Evolutionary conservation across 35 echinoderm and acorn worm species (phyloP).

Genomic region (Heliocidaris tuberculata): DNA sequence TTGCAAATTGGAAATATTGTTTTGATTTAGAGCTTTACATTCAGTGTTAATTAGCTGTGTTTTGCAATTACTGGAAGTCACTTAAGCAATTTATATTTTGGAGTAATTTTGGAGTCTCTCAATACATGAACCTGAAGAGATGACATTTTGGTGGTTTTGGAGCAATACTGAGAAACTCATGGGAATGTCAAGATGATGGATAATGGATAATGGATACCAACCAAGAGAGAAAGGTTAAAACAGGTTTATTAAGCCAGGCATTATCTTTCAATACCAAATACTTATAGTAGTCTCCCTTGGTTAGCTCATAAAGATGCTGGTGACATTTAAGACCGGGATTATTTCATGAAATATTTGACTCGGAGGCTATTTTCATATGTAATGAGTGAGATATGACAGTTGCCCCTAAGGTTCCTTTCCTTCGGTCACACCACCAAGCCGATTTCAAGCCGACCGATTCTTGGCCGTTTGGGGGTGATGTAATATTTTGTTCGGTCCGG

Average conservation of each 20-base stretch:
- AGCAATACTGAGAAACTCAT: not conserved
- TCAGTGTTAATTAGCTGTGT: too few relatives aligned
- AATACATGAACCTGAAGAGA: not conserved
- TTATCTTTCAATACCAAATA: not conserved
- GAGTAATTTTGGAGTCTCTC: too few relatives aligned
- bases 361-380: not conserved
- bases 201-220: not conserved
- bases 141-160: not conserved
- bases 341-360: not conserved
- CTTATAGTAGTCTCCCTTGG: not conserved
- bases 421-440: not conserved
- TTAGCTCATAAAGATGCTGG: not conserved
- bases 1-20: too few relatives aligned
- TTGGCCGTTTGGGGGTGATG: too few relatives aligned
- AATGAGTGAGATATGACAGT: constrained; percentile 4
- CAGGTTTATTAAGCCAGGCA: not conserved
- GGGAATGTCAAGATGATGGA: not conserved
- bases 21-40: too few relatives aligned
- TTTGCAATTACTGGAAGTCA: too few relatives aligned
- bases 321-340: not conserved
- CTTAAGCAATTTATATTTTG: too few relatives aligned
- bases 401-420: not conserved
- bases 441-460: too few relatives aligned
- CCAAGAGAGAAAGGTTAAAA: too few relatives aligned
- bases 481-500: too few relatives aligned